Conservation (phyloP, 2,888 invertebrate species). For the Monopis laevigella region DNA sequence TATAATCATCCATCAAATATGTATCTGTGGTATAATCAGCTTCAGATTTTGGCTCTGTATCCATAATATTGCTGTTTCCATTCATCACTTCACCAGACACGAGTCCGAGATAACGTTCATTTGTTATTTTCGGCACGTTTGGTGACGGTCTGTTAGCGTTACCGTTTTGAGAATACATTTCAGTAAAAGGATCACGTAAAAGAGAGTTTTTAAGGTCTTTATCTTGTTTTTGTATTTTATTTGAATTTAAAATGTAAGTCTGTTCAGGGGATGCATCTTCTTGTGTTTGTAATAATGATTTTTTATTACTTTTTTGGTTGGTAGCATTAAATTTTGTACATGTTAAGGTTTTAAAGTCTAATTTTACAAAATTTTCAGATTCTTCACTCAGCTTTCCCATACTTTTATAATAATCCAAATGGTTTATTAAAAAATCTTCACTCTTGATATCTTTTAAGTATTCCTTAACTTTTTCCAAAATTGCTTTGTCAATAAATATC, state of each 20-base stretch:
- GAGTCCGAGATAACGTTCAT: slow-evolving; percentile 41
- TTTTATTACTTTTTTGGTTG: too few species aligned
- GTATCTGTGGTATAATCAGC: too few species aligned
- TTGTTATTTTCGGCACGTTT: slow-evolving; percentile 56
- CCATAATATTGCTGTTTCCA: slow-evolving; percentile 9
- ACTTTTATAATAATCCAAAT: too few species aligned
- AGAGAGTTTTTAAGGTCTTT: slow-evolving; percentile 46
- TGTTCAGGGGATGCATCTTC: neutral
- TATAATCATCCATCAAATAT: too few species aligned
- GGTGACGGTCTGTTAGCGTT: slow-evolving; percentile 50
- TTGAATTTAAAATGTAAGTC: neutral
- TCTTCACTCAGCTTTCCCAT: neutral
- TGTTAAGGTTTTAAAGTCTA: neutral
- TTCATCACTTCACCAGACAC: slow-evolving; percentile 8
- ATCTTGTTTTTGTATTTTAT: slow-evolving; percentile 35
- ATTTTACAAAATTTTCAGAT: neutral
- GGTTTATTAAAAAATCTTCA: slow-evolving; percentile 11
- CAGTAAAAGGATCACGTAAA: slow-evolving; percentile 58
- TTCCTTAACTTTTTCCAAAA: slow-evolving; percentile 28
- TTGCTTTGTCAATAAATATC: slow-evolving; percentile 43
- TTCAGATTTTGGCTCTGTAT: neutral
- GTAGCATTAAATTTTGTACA: too few species aligned
- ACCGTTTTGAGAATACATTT: slow-evolving; percentile 55
- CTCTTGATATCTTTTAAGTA: slow-evolving; percentile 18
- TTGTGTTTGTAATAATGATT: neutral